Evolutionary conservation across 2,888 invertebrate species (phyloP).

Genomic region (Stomorhina lunata): DNA sequence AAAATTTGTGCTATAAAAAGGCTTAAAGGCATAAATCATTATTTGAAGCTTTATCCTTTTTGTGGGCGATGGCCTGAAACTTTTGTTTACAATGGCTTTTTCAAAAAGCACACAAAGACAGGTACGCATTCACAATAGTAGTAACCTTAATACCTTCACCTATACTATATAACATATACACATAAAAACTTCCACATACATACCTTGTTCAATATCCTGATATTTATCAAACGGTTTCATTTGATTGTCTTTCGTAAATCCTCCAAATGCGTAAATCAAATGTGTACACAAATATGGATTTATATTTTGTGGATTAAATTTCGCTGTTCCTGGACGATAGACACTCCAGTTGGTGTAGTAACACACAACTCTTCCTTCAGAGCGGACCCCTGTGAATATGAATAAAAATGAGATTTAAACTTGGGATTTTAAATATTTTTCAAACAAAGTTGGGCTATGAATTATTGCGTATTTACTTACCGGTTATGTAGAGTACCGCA

Average conservation of each 20-base stretch:
- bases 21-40: constrained; percentile 56
- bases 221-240: constrained; percentile 96
- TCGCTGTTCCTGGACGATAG: constrained; percentile 93
- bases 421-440: not conserved
- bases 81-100: not conserved
- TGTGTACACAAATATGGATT: constrained; percentile 97
- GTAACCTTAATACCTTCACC: too few species aligned
- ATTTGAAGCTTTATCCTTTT: constrained; percentile 39
- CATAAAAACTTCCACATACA: constrained; percentile 43
- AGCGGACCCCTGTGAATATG: constrained; percentile 73
- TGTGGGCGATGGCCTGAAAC: constrained; percentile 1
- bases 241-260: constrained; percentile 94
- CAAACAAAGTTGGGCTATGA: constrained; percentile 1
- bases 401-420: constrained; percentile 15
- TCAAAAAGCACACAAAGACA: not conserved
- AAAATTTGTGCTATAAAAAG: not conserved
- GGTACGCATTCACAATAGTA: not conserved
- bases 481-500: constrained; percentile 74
- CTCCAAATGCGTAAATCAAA: constrained; percentile 95
- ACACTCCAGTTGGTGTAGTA: constrained; percentile 97
- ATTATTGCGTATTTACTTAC: constrained; percentile 71
- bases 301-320: constrained; percentile 95
- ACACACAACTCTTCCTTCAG: constrained; percentile 90
- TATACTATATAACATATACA: too few species aligned
- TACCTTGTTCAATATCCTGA: constrained; percentile 97